Evolutionary conservation across 2,113 vertebrate genomes (phyloP), one percentile per base, ranked within the genome.

Genomic region (Corythaixoides concolor): DNA sequence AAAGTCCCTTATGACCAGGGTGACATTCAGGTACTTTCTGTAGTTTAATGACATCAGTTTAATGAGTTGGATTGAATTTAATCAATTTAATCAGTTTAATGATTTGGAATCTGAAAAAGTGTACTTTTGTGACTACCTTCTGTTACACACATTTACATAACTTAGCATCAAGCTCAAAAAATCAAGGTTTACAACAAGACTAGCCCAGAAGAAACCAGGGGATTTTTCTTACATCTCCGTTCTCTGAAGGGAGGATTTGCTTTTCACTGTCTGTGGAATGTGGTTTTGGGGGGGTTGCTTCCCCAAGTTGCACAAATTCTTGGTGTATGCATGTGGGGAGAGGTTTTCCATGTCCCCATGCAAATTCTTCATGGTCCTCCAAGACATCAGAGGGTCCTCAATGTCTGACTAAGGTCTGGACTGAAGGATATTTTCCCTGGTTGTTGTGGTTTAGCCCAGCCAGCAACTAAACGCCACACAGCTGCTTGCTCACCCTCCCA

Each of bases 251-350:
- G 45, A 64, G 20, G 16, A 39, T 6, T 41, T 77, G 69, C 15
- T 88, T 70, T 19, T 63, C 8, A 4, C 8, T 78, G 0, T 18
- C 15, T 63, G 10, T 83, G 35, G 5, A 62, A 17, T 17, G 16
- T 37, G 32, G 2, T 1, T 19, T 93, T 16, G 4, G 11, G 3
- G 5, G 9, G 3, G 5, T 55, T 89, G 15, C 18, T 80, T 37
- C 47, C 8, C 62, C 64, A 70, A 20, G 7, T 28, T 73, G 26
- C 27, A 63, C 6, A 45, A 19, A 84, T 63, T 74, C 24, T 68
- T 41, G 5, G 27, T 0, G 1, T 19, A 67, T 16, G 26, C 2
- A 2, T 58, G 39, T 17, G 15, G 35, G 17, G 12, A 66, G 50
- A 75, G 16, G 17, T 76, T 41, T 84, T 11, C n/a, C 35, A 24